Base-by-base conservation (phyloP, 1,140 invertebrate genomes). In the Plectus sambesii region DNA sequence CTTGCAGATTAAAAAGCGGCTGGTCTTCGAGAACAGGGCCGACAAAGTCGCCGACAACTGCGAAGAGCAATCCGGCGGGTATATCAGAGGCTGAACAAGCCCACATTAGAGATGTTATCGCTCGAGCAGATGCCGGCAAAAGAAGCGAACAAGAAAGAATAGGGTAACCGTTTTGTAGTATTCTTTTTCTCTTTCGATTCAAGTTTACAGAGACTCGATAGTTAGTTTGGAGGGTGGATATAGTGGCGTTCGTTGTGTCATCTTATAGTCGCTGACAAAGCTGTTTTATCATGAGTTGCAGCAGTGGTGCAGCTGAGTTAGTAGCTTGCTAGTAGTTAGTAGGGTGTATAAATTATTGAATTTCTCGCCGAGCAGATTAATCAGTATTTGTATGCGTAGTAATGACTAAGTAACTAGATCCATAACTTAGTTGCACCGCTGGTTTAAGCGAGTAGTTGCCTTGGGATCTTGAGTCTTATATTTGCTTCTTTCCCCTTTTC, bases 81-180 rank as follows among this genome's bases (percentile, higher is more conserved):
- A 66, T 68, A 20, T 47, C 53, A n/a, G 63, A 65, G 35, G 64
- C 65, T 19, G 63, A 68, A 40, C 60, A 62, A 25, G 62, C 64
- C 40, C 62, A 66, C n/a, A 66, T 66, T 41, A 35, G 55, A 24
- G 44, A 46, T 40, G 51, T 55, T 12, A 46, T 66, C 27, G 63
- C 56, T 6, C 42, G 63, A 17, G 64, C 64, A 1, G 64, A 67
- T 35, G 61, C 51, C 19, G 62, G 63, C 8, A 51, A 49, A 38
- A 44, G 49, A 35, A 60, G 63, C 17, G 64, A 67, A 45, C 54
- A 68, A 44, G 27, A 54, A n/a, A 42, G 64, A 33, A 63, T 67
- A 29, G 66, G 63, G 65, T 69, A 46, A 42, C n/a, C 26, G 42
- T 44, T 56, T 23, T 15, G 5, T 29, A 43, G 25, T 19, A 23